Conservation (phyloP, 2,888 invertebrate genomes). For the Parthenolecanium corni region DNA sequence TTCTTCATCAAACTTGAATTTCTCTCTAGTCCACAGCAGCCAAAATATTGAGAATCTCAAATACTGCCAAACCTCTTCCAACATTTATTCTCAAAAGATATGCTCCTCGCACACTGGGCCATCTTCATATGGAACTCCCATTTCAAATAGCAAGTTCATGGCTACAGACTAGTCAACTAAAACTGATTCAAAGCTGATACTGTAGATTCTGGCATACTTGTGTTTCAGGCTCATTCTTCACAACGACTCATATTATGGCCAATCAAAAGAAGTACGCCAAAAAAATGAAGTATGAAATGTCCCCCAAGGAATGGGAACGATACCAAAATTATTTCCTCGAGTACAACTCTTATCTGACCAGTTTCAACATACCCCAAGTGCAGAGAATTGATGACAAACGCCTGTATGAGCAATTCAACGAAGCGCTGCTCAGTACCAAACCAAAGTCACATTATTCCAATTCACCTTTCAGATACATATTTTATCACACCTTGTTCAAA, state of each 20-base stretch:
- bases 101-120: no score
- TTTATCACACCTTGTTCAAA: constrained; percentile 17
- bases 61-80: no score
- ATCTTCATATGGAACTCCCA: no score
- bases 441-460: constrained; percentile 16
- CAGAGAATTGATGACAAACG: constrained; percentile 2
- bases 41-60: no score
- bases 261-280: constrained; percentile 1
- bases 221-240: constrained; percentile 11
- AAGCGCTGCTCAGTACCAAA: not conserved
- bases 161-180: no score
- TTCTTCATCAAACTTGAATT: no score
- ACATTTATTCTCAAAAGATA: no score
- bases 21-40: no score
- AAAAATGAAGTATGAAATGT: constrained; percentile 14
- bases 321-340: constrained; percentile 12
- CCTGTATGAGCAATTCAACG: not conserved
- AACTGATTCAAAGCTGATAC: no score
- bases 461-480: constrained; percentile 9
- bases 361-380: not conserved
- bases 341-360: constrained; percentile 14
- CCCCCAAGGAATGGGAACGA: not conserved
- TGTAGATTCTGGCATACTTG: not conserved
- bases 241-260: constrained; percentile 7
- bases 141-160: no score